Conservation (phyloP, 2,888 invertebrate genomes). For the Rotaria socialis region DNA sequence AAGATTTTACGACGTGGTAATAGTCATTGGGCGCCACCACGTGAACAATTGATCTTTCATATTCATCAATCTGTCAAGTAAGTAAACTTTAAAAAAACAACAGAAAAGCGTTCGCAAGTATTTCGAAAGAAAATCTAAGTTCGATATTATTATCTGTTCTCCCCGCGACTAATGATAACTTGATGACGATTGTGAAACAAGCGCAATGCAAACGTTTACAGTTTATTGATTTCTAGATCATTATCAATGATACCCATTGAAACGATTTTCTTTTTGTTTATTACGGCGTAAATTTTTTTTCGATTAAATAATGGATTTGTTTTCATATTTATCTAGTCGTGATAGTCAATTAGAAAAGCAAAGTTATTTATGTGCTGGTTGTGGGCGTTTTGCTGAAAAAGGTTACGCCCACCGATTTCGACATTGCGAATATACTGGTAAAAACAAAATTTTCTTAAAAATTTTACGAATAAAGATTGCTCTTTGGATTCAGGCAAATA, state of each 20-base stretch:
- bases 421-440: not conserved
- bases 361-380: conserved; percentile 42
- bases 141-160: too few relatives aligned
- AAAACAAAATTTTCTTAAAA: too few relatives aligned
- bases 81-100: not conserved
- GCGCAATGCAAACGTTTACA: too few relatives aligned
- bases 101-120: too few relatives aligned
- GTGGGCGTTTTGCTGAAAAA: conserved; percentile 42
- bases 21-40: conserved; percentile 41
- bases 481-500: conserved; percentile 67
- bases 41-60: conserved; percentile 45
- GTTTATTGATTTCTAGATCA: too few relatives aligned
- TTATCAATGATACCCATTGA: too few relatives aligned
- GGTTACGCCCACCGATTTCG: conserved; percentile 5
- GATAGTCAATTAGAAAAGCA: conserved; percentile 39
- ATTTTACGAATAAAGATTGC: not conserved
- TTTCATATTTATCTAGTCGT: not conserved
- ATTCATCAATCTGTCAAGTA: not conserved
- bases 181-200: too few relatives aligned
- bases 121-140: too few relatives aligned
- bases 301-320: too few relatives aligned
- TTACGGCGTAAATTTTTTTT: too few relatives aligned
- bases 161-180: too few relatives aligned
- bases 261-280: too few relatives aligned
- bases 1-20: conserved; percentile 33